phyloP scores from a whole-genome alignment of 2,797 vertebrate species.

The Sebastes hopkinsi region DNA sequence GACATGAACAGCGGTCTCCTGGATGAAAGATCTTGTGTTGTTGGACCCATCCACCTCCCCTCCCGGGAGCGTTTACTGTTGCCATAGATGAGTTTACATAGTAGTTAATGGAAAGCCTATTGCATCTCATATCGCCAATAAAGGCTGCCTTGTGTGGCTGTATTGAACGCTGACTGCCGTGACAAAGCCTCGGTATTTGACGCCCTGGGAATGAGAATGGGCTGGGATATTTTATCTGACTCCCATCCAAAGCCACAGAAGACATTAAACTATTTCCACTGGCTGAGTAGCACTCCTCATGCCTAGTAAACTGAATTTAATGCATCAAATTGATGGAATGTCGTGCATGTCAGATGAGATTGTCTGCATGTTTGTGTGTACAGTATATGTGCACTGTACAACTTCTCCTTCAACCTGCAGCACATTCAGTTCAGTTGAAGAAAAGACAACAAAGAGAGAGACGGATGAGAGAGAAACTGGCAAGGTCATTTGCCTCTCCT shows the following conservation, averaged over 20 bases:
- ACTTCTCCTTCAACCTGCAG: background rate
- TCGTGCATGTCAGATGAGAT: background rate
- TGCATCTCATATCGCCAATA: too few species aligned
- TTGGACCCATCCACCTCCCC: too few species aligned
- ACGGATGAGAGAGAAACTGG: background rate
- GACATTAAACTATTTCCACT: background rate
- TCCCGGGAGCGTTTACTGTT: too few species aligned
- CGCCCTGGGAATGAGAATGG: too few species aligned
- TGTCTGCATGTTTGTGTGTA: background rate
- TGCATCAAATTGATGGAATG: background rate
- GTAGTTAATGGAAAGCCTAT: too few species aligned
- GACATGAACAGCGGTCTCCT: too few species aligned
- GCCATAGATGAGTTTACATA: too few species aligned
- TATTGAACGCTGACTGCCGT: too few species aligned
- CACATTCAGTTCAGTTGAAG: background rate
- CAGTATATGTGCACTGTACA: too few species aligned
- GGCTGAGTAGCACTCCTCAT: background rate
- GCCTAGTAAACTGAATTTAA: background rate
- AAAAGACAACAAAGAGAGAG: background rate
- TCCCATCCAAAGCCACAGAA: background rate
- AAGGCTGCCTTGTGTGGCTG: fast-evolving
- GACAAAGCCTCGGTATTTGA: too few species aligned
- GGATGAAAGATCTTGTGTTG: too few species aligned
- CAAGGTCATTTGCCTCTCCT: slow-evolving; percentile 13
- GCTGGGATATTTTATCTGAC: background rate